Conservation (phyloP, 2,113 vertebrate genomes). For the Ptychochromis oligacanthus region DNA sequence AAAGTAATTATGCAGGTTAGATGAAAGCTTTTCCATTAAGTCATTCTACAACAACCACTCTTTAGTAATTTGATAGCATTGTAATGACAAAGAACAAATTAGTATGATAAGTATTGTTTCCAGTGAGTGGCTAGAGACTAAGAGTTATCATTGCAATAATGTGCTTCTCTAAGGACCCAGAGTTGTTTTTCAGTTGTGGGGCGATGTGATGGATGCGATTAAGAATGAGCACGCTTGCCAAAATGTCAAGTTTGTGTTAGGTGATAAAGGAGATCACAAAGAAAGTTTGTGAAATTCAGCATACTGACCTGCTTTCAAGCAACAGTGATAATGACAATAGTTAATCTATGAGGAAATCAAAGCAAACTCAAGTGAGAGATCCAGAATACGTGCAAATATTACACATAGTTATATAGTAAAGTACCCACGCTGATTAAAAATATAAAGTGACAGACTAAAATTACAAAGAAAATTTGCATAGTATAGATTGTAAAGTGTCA, state of each 20-base stretch:
- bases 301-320: slow-evolving; percentile 11
- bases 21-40: slow-evolving; percentile 59
- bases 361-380: background rate
- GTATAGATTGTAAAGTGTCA: background rate
- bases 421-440: background rate
- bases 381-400: background rate
- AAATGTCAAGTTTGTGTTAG: slow-evolving; percentile 21
- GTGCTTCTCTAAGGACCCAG: slow-evolving; percentile 23
- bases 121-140: slow-evolving; percentile 42
- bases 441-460: background rate
- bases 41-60: slow-evolving; percentile 31
- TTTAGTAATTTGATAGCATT: slow-evolving; percentile 54
- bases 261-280: background rate
- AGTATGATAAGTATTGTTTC: slow-evolving; percentile 56
- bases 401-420: background rate
- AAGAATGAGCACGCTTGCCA: background rate
- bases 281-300: background rate
- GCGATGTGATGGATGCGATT: background rate
- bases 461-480: background rate
- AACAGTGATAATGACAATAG: slow-evolving; percentile 25
- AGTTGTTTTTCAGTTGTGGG: background rate
- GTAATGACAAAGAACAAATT: slow-evolving; percentile 60
- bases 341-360: slow-evolving; percentile 33
- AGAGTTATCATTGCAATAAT: slow-evolving; percentile 40
- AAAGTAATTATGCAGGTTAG: slow-evolving; percentile 47